phyloP scores from a whole-genome alignment of 2,888 invertebrate species.

The Notodonta ziczac region DNA sequence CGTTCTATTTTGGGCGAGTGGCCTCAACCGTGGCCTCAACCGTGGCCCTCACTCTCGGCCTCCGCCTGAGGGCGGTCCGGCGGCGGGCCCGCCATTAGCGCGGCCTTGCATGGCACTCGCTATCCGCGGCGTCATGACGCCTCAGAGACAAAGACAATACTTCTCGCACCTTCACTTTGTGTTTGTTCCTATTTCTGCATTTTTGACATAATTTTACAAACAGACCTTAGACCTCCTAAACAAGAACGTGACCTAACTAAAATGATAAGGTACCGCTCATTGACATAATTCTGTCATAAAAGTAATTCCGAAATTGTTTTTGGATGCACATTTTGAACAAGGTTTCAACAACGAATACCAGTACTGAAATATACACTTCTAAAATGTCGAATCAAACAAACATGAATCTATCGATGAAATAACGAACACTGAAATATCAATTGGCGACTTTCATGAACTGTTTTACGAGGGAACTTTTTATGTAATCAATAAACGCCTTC shows the following conservation, averaged over 20 bases:
- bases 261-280: background rate
- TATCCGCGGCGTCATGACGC: background rate
- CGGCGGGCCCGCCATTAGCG: background rate
- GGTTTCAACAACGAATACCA: no score
- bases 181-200: background rate
- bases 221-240: background rate
- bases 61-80: constrained; percentile 1
- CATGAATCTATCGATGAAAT: constrained; percentile 3
- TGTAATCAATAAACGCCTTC: constrained; percentile 1
- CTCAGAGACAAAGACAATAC: background rate
- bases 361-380: no score
- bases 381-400: no score
- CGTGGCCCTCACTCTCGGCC: constrained; percentile 13
- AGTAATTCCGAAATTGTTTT: no score
- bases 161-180: background rate
- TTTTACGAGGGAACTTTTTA: constrained; percentile 2
- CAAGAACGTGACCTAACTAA: background rate
- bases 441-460: background rate
- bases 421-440: background rate
- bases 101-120: background rate
- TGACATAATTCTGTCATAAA: no score
- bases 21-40: background rate
- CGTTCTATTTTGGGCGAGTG: background rate
- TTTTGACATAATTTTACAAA: no score
- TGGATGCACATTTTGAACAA: no score